Evolutionary conservation across 2,888 invertebrate genomes (phyloP).

Genomic region (Cephus rjabovi): DNA sequence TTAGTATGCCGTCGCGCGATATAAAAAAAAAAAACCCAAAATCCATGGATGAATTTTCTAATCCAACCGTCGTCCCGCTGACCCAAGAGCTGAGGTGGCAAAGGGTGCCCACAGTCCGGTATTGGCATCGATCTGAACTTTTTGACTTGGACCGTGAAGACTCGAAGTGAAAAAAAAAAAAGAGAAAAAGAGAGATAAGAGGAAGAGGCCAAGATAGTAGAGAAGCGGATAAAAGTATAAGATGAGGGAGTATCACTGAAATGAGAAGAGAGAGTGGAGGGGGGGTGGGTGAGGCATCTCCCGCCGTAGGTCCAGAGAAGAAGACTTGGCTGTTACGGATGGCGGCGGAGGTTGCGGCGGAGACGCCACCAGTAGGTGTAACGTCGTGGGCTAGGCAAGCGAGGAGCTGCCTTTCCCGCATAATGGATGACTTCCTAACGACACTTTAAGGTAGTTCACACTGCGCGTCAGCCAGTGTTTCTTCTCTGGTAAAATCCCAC

Average conservation of each 20-base stretch:
- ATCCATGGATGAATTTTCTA: no score
- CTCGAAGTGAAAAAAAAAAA: no score
- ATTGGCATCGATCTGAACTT: no score
- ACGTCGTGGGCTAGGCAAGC: slow-evolving; percentile 39
- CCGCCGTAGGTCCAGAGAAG: no score
- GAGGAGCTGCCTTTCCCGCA: slow-evolving; percentile 50
- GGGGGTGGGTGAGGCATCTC: slow-evolving; percentile 30
- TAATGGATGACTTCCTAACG: slow-evolving; percentile 62
- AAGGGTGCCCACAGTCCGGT: no score
- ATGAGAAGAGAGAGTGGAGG: slow-evolving; percentile 26
- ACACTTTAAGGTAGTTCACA: slow-evolving; percentile 61
- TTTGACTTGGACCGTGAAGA: no score
- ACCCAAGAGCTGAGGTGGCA: no score
- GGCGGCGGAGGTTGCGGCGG: slow-evolving; percentile 9
- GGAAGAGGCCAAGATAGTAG: slow-evolving; percentile 17
- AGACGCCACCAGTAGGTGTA: slow-evolving; percentile 38
- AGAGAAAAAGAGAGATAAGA: background rate
- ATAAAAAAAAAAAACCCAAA: no score
- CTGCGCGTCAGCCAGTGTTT: slow-evolving; percentile 38
- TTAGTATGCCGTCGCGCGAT: no score
- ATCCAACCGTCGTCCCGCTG: no score
- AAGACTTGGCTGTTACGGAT: no score
- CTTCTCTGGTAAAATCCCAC: slow-evolving; percentile 13
- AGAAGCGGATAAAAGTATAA: slow-evolving; percentile 15
- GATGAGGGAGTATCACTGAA: slow-evolving; percentile 16